Evolutionary conservation across 2,797 vertebrate species (phyloP), one percentile per base, ranked within the genome.

Genomic region (Syndactyla subalaris): DNA sequence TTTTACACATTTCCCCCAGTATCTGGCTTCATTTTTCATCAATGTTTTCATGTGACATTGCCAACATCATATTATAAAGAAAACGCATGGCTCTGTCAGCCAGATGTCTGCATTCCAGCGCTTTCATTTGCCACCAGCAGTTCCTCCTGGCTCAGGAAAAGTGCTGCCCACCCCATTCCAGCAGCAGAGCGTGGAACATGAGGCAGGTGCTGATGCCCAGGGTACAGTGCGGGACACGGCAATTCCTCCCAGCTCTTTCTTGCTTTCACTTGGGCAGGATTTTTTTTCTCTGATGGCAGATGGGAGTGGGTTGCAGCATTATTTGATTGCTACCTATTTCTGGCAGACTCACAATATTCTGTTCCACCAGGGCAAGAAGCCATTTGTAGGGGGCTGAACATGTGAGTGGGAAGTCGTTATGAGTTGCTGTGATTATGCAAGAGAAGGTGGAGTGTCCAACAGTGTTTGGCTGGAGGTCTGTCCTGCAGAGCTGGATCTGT

Each of bases 251-350:
- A 3, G 41, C 29, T 80, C 77, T 52, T 68, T 38, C 73, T 38
- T 43, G 32, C 45, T 92, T 14, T 65, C 27, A 0, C 39, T 68
- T 5, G 45, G 65, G 52, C 65, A 79, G 85, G 74, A 24, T 89
- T 89, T 79, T 62, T 70, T 70, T 54, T 41, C 26, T 1, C 86
- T 23, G 61, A 15, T 32, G 54, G 93, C 96, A 97, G 96, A 96
- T 96, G 96, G 96, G 68, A 93, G 96, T 96, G 95, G 96, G 96
- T 30, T 93, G 96, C 93, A 94, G 94, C 68, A 81, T 83, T 81
- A 78, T 94, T 84, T 91, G 92, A 83, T 95, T 67, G 66, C 94
- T 92, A 58, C 88, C 90, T 95, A 89, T 97, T 91, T 86, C 89
- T 75, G 92, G 95, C 94, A 83, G 75, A 18, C 75, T 81, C 68